A percentile compares a stretch with the other conserved stretches of the same genome.
Evolutionary conservation across 2,113 vertebrate species (phyloP).

Genomic region (Ceyx melanurus): DNA sequence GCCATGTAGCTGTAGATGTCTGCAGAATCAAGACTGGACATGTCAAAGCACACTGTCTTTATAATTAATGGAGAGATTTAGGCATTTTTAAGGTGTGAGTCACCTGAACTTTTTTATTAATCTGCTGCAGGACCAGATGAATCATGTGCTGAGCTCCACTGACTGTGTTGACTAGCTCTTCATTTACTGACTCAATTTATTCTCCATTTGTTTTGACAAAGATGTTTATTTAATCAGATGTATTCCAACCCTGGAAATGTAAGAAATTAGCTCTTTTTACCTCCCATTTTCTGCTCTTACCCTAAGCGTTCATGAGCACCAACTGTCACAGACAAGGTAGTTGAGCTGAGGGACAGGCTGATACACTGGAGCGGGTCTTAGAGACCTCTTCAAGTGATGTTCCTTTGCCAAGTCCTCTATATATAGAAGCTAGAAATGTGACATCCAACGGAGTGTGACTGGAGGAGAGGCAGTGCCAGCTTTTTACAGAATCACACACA

Average conservation of each 20-base stretch:
- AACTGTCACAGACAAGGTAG: not conserved
- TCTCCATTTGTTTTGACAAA: not conserved
- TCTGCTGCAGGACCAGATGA: slow-evolving; percentile 30
- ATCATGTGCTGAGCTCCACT: slow-evolving; percentile 3
- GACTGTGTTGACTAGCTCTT: slow-evolving; percentile 26
- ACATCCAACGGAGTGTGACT: not conserved
- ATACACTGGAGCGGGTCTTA: not conserved
- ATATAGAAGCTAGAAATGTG: not conserved
- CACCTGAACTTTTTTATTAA: slow-evolving; percentile 19
- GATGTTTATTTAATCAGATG: slow-evolving; percentile 42
- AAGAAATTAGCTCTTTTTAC: not conserved
- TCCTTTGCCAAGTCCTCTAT: not conserved
- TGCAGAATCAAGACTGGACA: not conserved
- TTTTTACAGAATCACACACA: not conserved
- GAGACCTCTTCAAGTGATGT: not conserved
- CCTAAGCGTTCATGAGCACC: not conserved
- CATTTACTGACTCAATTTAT: slow-evolving; percentile 35
- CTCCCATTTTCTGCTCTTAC: not conserved
- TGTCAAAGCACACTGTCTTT: not conserved
- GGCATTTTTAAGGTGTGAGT: not conserved
- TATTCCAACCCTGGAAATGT: not conserved
- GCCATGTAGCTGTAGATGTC: not conserved
- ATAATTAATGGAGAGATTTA: slow-evolving; percentile 5
- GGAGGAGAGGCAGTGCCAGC: not conserved
- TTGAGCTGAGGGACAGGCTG: not conserved